Conservation (phyloP, 2,888 invertebrate genomes). For the Listrodromus nycthemerus region DNA sequence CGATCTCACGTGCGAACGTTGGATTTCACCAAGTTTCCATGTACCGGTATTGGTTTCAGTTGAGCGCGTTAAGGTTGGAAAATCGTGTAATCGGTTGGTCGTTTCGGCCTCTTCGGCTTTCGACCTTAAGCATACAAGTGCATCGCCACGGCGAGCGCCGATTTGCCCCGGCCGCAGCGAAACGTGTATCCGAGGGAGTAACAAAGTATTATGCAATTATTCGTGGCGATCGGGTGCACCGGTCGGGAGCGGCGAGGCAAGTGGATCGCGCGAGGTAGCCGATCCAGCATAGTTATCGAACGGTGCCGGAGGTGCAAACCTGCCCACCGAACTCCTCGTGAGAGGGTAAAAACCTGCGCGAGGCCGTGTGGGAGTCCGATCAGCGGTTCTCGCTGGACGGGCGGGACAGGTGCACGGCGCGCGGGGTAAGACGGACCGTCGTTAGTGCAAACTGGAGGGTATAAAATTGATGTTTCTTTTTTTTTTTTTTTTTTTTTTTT, state of each 20-base stretch:
- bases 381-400: not conserved
- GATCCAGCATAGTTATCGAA: slow-evolving; percentile 39
- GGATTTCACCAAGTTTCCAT: slow-evolving; percentile 1
- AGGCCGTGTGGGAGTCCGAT: not conserved
- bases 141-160: slow-evolving; percentile 33
- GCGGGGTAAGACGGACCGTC: not conserved
- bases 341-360: slow-evolving; percentile 13
- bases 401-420: not conserved
- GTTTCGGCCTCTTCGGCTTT: not conserved
- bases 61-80: slow-evolving; percentile 19
- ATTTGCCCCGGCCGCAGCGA: slow-evolving; percentile 19
- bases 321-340: not conserved
- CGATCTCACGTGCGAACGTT: slow-evolving; percentile 56
- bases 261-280: slow-evolving; percentile 54
- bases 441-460: not conserved
- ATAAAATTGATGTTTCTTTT: too few relatives aligned
- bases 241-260: slow-evolving; percentile 50
- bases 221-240: slow-evolving; percentile 58
- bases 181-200: slow-evolving; percentile 55
- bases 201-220: slow-evolving; percentile 71
- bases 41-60: slow-evolving; percentile 22
- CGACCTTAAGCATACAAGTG: slow-evolving; percentile 18
- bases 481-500: not conserved
- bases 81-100: slow-evolving; percentile 4
- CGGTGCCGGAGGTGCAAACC: slow-evolving; percentile 5